Conservation (phyloP, 2,888 invertebrate species). For the Drosophila mettleri region DNA sequence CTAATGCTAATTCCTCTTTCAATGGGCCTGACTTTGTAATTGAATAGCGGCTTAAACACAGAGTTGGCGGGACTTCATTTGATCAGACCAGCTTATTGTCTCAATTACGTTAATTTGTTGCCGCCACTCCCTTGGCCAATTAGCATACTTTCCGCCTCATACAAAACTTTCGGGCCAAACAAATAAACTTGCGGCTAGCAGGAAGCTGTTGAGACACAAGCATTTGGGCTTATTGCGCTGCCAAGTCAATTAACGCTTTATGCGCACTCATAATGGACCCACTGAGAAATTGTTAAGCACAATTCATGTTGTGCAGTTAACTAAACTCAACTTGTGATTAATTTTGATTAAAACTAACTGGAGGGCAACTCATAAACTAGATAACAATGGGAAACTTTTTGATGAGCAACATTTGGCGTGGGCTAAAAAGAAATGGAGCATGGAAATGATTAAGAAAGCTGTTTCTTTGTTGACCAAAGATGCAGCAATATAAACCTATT, state of each 20-base stretch:
- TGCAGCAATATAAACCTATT: neutral
- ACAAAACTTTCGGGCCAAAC: conserved; percentile 3
- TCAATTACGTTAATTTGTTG: conserved; percentile 12
- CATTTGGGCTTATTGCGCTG: conserved; percentile 6
- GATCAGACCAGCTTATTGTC: conserved; percentile 31
- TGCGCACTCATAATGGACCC: conserved; percentile 7
- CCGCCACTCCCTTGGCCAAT: conserved; percentile 26
- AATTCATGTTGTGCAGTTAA: conserved; percentile 17
- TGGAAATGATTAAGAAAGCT: neutral
- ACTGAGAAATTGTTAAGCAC: conserved; percentile 45
- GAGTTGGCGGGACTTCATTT: conserved; percentile 17
- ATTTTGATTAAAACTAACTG: conserved; percentile 20
- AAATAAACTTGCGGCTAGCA: conserved; percentile 3
- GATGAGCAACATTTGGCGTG: neutral
- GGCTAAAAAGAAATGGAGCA: neutral
- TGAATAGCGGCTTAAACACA: conserved; percentile 38
- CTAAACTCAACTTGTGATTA: neutral
- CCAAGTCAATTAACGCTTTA: conserved; percentile 12
- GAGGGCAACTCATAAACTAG: conserved; percentile 15
- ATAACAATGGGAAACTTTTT: conserved; percentile 20
- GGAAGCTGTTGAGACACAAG: conserved; percentile 20
- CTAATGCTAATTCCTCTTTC: conserved; percentile 61
- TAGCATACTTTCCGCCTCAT: conserved; percentile 10
- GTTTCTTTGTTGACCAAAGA: neutral
- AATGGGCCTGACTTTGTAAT: conserved; percentile 55